Conservation (phyloP, 2,113 vertebrate species). For the Aplodontia rufa region DNA sequence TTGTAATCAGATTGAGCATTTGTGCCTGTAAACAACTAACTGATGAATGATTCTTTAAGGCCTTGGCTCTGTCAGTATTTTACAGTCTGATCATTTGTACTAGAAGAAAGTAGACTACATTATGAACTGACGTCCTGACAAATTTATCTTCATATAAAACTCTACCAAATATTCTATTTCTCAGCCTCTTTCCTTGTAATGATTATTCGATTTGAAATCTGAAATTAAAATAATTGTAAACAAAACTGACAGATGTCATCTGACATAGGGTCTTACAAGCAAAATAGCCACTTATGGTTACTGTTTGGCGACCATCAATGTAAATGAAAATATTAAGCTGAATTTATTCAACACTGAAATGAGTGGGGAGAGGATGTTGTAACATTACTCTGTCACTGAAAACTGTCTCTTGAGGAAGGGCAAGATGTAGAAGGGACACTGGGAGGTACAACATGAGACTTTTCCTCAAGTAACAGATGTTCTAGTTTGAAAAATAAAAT, state of each 20-base stretch:
- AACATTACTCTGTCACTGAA: background rate
- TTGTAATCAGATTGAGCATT: conserved; percentile 65
- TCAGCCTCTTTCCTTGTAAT: background rate
- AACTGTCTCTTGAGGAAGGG: background rate
- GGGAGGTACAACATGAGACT: background rate
- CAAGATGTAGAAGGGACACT: background rate
- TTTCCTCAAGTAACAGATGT: background rate
- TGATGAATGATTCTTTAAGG: conserved; percentile 47
- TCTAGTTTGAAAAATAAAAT: background rate
- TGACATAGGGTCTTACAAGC: background rate
- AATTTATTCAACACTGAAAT: conserved; percentile 5
- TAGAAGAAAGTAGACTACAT: background rate
- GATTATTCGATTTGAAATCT: conserved; percentile 29
- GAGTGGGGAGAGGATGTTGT: background rate
- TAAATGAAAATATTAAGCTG: background rate
- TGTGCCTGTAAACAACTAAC: conserved; percentile 64
- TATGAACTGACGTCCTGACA: background rate
- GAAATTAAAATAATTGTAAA: background rate
- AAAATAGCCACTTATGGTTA: background rate
- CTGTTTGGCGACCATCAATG: background rate
- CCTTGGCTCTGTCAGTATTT: conserved; percentile 6
- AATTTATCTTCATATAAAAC: conserved; percentile 28
- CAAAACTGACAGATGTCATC: conserved; percentile 16
- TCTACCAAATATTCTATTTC: background rate
- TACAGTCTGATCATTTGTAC: conserved; percentile 34